phyloP scores from a whole-genome alignment of 2,113 vertebrate species.

The Oryzias melastigma region DNA sequence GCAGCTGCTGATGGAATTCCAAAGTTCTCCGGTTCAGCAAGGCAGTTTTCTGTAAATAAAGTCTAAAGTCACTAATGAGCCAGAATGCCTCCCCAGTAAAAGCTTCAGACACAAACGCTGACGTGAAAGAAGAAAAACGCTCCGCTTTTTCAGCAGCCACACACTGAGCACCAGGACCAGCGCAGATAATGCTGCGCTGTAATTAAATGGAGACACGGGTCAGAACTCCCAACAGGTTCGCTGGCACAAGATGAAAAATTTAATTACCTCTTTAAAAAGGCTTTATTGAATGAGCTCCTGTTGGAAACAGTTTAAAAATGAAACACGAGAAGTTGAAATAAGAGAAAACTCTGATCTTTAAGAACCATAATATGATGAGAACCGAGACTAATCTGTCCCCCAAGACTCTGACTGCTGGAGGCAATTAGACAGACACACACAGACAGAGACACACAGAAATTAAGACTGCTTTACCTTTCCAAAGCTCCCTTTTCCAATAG shows the following conservation, averaged over 20 bases:
- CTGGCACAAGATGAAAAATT: slow-evolving; percentile 33
- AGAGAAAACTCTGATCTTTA: slow-evolving; percentile 46
- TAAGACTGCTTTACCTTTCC: slow-evolving; percentile 74
- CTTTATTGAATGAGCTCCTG: slow-evolving; percentile 19
- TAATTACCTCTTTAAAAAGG: slow-evolving; percentile 32
- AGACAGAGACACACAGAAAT: background rate
- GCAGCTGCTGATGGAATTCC: too few species aligned
- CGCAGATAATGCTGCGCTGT: slow-evolving; percentile 18
- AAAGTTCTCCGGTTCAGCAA: too few species aligned
- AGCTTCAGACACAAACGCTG: background rate
- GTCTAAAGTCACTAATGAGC: too few species aligned
- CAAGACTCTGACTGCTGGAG: slow-evolving; percentile 21
- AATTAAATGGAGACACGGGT: slow-evolving; percentile 54
- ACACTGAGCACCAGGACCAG: slow-evolving; percentile 21
- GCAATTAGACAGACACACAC: slow-evolving; percentile 40
- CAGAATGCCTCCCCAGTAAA: background rate
- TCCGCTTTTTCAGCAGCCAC: background rate
- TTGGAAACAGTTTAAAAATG: slow-evolving; percentile 11
- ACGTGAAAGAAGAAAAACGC: background rate
- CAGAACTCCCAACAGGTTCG: slow-evolving; percentile 48
- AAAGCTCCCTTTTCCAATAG: slow-evolving; percentile 82
- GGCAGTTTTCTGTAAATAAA: too few species aligned
- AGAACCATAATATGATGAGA: slow-evolving; percentile 31
- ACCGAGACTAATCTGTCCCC: slow-evolving; percentile 45
- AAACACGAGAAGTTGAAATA: slow-evolving; percentile 18